phyloP scores from a whole-genome alignment of 2,113 vertebrate genomes.

The Phaetusa simplex region DNA sequence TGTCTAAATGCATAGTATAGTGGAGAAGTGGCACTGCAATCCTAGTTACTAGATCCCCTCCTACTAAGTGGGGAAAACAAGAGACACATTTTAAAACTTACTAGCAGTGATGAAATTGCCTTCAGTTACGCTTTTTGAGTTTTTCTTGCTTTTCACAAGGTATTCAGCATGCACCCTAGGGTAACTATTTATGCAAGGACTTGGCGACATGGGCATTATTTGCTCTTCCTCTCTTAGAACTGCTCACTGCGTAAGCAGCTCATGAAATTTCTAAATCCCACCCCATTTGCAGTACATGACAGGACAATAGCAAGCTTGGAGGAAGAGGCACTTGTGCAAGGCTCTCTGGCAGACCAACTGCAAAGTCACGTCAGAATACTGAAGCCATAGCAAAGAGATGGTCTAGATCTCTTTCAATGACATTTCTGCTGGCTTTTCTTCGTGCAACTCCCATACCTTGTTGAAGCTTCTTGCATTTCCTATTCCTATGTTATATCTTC shows the following conservation, averaged over 20 bases:
- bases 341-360: not conserved
- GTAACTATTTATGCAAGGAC: not conserved
- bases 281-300: not conserved
- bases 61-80: not conserved
- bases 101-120: not conserved
- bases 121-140: not conserved
- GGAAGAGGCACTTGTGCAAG: not conserved
- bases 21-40: not conserved
- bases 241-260: not conserved
- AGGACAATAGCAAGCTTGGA: not conserved
- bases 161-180: not conserved
- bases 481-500: not conserved
- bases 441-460: not conserved
- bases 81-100: not conserved
- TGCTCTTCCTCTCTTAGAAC: not conserved
- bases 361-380: not conserved
- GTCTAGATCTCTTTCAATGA: not conserved
- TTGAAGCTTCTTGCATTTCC: not conserved
- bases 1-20: not conserved
- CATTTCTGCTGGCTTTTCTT: not conserved
- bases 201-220: not conserved
- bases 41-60: not conserved
- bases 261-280: not conserved
- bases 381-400: not conserved
- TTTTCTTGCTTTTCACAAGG: not conserved